phyloP scores from a whole-genome alignment of 1,140 invertebrate species.

The Pseudomyrmex sp. region DNA sequence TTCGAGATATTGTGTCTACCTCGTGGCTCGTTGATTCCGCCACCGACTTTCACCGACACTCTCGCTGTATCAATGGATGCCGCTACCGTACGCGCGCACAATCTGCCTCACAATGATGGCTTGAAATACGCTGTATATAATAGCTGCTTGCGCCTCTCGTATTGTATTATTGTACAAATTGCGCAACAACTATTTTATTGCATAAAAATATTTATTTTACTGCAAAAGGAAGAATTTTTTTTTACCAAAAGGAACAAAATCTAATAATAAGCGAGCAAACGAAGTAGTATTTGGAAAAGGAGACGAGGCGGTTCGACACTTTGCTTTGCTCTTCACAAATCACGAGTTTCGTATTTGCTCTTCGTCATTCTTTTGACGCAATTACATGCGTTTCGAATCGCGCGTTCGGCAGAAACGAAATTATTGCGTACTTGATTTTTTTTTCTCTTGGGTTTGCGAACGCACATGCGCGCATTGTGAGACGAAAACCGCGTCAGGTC shows the following conservation, averaged over 20 bases:
- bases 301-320: background rate
- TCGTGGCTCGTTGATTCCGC: background rate
- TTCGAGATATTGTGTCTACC: background rate
- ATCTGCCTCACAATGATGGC: background rate
- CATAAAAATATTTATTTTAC: no score
- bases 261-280: background rate
- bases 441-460: background rate
- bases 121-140: background rate
- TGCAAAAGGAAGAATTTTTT: no score
- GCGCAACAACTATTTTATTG: no score
- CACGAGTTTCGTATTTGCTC: background rate
- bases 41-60: constrained; percentile 27
- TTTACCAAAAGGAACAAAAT: background rate
- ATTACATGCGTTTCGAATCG: background rate
- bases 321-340: background rate
- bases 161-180: background rate
- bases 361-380: background rate
- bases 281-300: background rate
- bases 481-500: background rate
- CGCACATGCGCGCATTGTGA: no score
- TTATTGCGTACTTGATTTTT: background rate
- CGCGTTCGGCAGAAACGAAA: background rate
- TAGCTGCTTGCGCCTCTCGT: no score
- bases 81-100: background rate
- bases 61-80: constrained; percentile 6